Evolutionary conservation across 2,797 vertebrate genomes (phyloP), one percentile per base, ranked within the genome.

Genomic region (Cossypha heuglini): DNA sequence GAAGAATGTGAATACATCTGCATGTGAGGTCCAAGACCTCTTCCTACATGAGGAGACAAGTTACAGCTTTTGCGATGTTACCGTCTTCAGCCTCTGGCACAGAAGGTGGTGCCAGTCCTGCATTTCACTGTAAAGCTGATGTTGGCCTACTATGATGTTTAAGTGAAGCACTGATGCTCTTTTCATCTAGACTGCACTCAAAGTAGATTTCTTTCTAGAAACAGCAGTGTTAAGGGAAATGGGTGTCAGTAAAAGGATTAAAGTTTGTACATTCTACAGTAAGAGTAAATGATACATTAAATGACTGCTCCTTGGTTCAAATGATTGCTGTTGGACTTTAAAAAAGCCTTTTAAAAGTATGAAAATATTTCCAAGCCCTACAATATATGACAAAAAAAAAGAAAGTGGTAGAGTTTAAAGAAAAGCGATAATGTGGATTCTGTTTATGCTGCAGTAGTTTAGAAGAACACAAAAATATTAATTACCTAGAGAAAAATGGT

Each of bases 41-140:
- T 63, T 80, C 8, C 35, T n/a, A 13, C 24, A 9, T 0, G 6
- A 72, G 20, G 46, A 87, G 26, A 24, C 0, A 3, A 67, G 21
- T 69, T 76, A 25, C 21, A 57, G 59, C 16, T 61, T 48, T 4
- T 54, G 43, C 21, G 38, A 38, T 1, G 10, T 19, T 42, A 15
- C 4, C 10, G 4, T 28, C 37, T 26, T 48, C 35, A 45, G 38
- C 25, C 8, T 43, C 10, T 1, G 1, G 6, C 62, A 58, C 13
- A 71, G 68, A 6, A 6, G 25, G 31, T 35, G 40, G 13, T 46
- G 4, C 35, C 21, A 13, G 29, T 13, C 0, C 2, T 45, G 37
- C 11, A 4, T 40, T 76, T 16, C 5, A 2, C 0, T 25, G 37
- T 5, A 35, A 58, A 62, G 49, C 51, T 46, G 38, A 25, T 9